Evolutionary conservation across 2,888 invertebrate species (phyloP).

Genomic region (Eristalinus aeneus): DNA sequence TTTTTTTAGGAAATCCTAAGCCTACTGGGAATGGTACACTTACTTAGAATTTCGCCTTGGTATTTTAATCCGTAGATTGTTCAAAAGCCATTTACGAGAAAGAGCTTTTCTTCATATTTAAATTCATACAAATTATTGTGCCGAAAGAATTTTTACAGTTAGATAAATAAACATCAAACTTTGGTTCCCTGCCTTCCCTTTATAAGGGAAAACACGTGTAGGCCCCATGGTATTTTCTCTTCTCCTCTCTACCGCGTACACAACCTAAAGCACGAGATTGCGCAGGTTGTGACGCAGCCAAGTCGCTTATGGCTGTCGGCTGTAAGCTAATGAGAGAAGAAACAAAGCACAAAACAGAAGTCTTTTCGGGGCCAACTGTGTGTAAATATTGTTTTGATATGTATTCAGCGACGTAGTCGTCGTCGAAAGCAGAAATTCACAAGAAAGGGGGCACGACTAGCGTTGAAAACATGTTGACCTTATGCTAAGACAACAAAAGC

Average conservation of each 20-base stretch:
- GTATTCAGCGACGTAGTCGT: no score
- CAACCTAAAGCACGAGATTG: not conserved
- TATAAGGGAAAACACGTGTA: not conserved
- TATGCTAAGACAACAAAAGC: not conserved
- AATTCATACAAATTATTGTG: no score
- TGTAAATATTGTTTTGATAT: not conserved
- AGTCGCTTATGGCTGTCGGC: not conserved
- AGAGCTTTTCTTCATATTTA: no score
- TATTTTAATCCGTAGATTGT: no score
- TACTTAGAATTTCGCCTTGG: no score
- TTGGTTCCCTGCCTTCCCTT: no score
- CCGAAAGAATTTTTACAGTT: no score
- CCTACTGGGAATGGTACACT: no score
- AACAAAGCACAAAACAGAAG: not conserved
- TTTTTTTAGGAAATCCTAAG: no score
- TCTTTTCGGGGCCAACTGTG: not conserved
- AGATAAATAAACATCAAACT: not conserved
- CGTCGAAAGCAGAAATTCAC: no score
- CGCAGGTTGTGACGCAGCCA: not conserved
- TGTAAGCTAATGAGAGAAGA: not conserved
- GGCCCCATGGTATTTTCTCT: not conserved
- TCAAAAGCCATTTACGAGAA: no score
- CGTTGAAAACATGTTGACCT: conserved; percentile 27
- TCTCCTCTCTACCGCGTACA: not conserved
- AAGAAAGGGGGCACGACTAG: conserved; percentile 8